A percentile compares a stretch with the other conserved stretches of the same genome.
phyloP scores from a whole-genome alignment of 2,113 vertebrate genomes.

The Stigmatopora nigra region DNA sequence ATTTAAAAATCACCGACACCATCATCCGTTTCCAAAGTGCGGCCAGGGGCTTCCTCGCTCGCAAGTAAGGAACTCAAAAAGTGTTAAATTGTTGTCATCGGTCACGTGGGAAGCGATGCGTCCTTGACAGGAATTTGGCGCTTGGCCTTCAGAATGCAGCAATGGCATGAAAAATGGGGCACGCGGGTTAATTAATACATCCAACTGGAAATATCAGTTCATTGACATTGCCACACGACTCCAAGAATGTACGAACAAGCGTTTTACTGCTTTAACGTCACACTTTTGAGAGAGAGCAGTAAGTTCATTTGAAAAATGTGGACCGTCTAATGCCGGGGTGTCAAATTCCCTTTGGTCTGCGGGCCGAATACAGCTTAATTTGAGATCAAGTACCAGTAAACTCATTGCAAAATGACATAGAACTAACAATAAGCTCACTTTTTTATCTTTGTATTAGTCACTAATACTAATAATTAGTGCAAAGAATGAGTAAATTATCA shows the following conservation, averaged over 20 bases:
- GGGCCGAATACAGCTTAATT: no score
- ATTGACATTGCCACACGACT: background rate
- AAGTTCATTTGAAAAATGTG: no score
- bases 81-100: constrained; percentile 8
- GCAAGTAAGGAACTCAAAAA: constrained; percentile 63
- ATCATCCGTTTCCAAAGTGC: constrained; percentile 88
- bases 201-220: constrained; percentile 2
- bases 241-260: background rate
- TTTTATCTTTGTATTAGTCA: no score
- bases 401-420: no score
- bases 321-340: no score
- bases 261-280: background rate
- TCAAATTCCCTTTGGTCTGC: no score
- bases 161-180: constrained; percentile 11
- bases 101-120: constrained; percentile 12
- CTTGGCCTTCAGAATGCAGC: background rate
- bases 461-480: no score
- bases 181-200: background rate
- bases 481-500: no score
- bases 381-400: no score
- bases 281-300: background rate
- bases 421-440: no score
- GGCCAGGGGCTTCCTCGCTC: constrained; percentile 79
- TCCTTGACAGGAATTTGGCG: constrained; percentile 27
- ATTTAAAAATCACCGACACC: constrained; percentile 88